Evolutionary conservation across 1,140 invertebrate genomes (phyloP).

Genomic region (Neodiprion pinetum): DNA sequence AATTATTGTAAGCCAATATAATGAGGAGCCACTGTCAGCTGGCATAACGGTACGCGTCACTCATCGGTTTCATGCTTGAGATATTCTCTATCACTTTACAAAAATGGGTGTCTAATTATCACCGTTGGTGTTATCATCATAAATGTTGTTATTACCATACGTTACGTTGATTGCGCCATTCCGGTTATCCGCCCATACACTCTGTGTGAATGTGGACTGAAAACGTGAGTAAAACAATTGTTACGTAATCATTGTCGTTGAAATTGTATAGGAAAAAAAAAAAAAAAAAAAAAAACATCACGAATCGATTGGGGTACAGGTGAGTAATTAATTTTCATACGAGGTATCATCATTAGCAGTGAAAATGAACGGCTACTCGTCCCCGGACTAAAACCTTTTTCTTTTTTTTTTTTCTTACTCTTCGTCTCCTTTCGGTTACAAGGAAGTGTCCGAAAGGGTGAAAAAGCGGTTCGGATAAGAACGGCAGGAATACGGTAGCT

Average conservation of each 20-base stretch:
- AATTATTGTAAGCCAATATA: background rate
- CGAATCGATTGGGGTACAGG: no score
- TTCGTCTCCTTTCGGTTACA: background rate
- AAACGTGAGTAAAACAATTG: background rate
- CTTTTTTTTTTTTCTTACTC: background rate
- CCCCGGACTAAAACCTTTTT: background rate
- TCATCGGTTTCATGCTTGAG: background rate
- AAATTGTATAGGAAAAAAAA: background rate
- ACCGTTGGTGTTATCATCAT: background rate
- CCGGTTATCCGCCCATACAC: background rate
- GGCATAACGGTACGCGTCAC: background rate
- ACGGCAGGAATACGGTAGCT: conserved; percentile 4
- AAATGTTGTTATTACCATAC: background rate
- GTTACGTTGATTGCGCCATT: background rate
- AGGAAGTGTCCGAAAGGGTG: background rate
- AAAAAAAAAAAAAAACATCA: no score
- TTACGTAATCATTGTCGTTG: no score
- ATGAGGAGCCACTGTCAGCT: background rate
- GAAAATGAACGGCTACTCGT: background rate
- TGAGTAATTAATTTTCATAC: background rate
- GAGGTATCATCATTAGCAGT: background rate
- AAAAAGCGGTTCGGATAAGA: conserved; percentile 7
- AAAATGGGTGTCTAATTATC: background rate
- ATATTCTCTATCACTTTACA: background rate
- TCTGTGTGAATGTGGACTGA: background rate